Evolutionary conservation across 2,797 vertebrate genomes (phyloP).

Genomic region (Oceanodroma leucorhoa): DNA sequence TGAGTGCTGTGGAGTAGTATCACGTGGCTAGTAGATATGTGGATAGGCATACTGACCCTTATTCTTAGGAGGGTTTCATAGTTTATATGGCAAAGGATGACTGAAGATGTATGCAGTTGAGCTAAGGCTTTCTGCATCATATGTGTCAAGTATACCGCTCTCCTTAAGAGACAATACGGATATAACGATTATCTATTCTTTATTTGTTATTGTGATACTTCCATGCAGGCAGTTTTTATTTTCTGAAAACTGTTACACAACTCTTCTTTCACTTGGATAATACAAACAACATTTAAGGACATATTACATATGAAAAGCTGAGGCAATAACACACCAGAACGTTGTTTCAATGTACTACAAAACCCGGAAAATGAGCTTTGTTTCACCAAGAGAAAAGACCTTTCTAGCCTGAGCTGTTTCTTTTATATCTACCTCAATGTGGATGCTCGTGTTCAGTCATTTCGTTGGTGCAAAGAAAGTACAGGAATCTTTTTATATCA

Average conservation of each 20-base stretch:
- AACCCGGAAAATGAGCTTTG: background rate
- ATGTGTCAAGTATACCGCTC: background rate
- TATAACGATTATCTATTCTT: background rate
- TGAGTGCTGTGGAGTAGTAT: fast-evolving
- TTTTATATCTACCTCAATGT: background rate
- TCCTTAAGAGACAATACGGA: background rate
- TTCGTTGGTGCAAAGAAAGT: background rate
- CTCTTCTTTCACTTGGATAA: background rate
- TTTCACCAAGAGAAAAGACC: background rate
- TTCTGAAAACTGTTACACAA: background rate
- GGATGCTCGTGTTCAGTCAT: background rate
- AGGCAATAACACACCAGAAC: background rate
- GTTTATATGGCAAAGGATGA: background rate
- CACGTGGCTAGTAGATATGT: fast-evolving
- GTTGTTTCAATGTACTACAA: background rate
- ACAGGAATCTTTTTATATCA: background rate
- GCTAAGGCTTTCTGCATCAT: background rate
- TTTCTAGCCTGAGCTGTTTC: background rate
- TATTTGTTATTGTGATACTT: background rate
- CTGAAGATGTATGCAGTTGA: background rate
- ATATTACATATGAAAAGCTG: background rate
- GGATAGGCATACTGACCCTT: background rate
- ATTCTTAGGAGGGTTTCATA: background rate
- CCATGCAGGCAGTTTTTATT: background rate
- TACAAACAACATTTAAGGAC: background rate